Base-by-base conservation (phyloP, 2,797 vertebrate genomes). In the Eidolon dupreanum region DNA sequence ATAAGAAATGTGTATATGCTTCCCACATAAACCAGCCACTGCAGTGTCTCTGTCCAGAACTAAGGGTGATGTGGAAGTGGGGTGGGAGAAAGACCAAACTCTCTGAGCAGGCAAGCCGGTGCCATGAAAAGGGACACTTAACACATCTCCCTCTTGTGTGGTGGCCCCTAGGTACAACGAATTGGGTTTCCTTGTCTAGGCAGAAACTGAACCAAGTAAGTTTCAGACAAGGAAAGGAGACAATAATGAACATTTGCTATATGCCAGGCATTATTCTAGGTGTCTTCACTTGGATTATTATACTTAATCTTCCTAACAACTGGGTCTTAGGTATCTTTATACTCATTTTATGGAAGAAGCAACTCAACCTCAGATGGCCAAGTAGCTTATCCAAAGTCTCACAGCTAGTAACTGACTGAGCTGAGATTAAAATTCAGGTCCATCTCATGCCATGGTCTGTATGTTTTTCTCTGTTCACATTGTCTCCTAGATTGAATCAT, bases 1-100 rank as follows among this genome's bases (percentile, higher is more conserved):
- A 98, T 97, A 97, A 98, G 96, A 97, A 97, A 96, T 95, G 97
- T 82, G 95, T 96, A 90, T 68, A 81, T 96, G 97, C 97, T 97
- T 94, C 96, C 98, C 95, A 89, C 96, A 96, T 81, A 68, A 95
- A 95, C 94, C 97, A 97, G 97, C 97, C 94, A 81, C 74, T 11
- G 68, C 79, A 12, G 16, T 3, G 6, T 88, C 85, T 96, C 74
- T 73, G 20, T 88, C 96, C 75, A 83, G 95, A 93, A 81, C 84
- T 6, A 1, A 70, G 43, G 75, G 20, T 13, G 53, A 57, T 33
- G 10, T 2, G 1, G 55, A 90, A 86, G 78, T 26, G 74, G 41
- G 41, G 53, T 79, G 22, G 38, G 43, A 91, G 61, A 55, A 81
- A 85, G 63, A 78, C 51, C 66, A 57, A 33, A 84, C 51, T 90